Base-by-base conservation (phyloP, 2,888 invertebrate species). In the Meandrusa payeni region DNA sequence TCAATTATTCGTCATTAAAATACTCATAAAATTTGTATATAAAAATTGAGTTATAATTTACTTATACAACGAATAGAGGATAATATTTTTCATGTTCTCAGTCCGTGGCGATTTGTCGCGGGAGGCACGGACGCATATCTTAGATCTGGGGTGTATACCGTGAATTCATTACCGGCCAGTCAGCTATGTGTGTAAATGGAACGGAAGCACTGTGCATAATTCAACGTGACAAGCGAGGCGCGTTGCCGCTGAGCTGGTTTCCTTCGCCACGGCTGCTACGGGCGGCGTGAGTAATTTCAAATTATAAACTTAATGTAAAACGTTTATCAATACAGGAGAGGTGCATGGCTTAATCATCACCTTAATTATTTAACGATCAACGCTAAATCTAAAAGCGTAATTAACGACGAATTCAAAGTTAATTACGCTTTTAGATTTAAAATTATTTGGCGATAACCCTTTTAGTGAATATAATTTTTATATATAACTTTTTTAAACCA, bases 111-210 rank as follows among this genome's bases (percentile, higher is more conserved):
- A 50, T 48, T 51, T 48, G 57, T 50, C 43, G 56, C 62, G 50
- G 44, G 50, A 55, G 67, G 68, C 73, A 71, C 70, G 76, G 68
- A 62, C 67, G 75, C 71, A 73, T 85, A 85, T 85, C 81, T 75
- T 74, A 57, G 72, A 85, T 81, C 82, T 76, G 59, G 59, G 64
- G 69, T 71, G 69, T 63, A 64, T 61, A 61, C 58, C 64, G 74
- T 79, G 82, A 78, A 83, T 83, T 83, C 74, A 85, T 85, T 83
- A 82, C 65, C 61, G 46, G 54, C 47, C 51, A 51, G 54, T 54
- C 54, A 56, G 59, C 59, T 73, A 76, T 77, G 67, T 79, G 76
- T 82, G 80, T 76, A 81, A 82, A 76, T 78, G 67, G 83, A 83
- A 82, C 85, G 85, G 85, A 83, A 82, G 74, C 71, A 51, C 52